Base-by-base conservation (phyloP, 2,888 invertebrate genomes). In the Tenthredo amoena region DNA sequence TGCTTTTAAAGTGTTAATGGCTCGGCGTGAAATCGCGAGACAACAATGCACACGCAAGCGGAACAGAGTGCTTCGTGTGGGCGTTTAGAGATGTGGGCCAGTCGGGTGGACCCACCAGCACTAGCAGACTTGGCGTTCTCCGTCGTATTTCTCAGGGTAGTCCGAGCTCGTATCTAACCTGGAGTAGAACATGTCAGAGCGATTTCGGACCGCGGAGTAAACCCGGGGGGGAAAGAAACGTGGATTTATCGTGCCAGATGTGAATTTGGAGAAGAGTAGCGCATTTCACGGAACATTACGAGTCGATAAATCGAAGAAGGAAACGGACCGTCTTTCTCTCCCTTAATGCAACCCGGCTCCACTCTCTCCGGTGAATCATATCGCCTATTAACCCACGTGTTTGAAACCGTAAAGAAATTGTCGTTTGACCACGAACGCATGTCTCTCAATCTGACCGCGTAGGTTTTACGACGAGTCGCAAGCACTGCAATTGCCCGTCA, bases 1-100 rank as follows among this genome's bases (percentile, higher is more conserved):
- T 89, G 89, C 89, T 89, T 88, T 89, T 87, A 88, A 89, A 91
- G 91, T 91, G 91, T 91, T 91, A 92, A 92, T 91, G 90, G 91
- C 89, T 89, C 84, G 88, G 87, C 89, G 91, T 91, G 91, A 91
- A 91, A 91, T 89, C 87, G 89, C 86, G 87, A 91, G 89, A 90
- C 90, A 90, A 92, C 91, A 92, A 92, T 91, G 89, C 89, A 87
- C 81, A 62, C 40, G 62, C 58, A 85, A 89, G 88, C 88, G 89
- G 86, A 87, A 86, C 86, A 86, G 85, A 85, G 86, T 87, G 84
- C 87, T 86, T 87, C 88, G 90, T 88, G 92, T 92, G 92, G 92
- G 92, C 92, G 91, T 83, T 85, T 86, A 87, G 58, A 90, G 92
- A 92, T 92, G 91, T 91, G 92, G 91, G 91, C 91, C 72, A 68